phyloP scores from a whole-genome alignment of 1,140 invertebrate genomes.

The Temnothorax longispinosus region DNA sequence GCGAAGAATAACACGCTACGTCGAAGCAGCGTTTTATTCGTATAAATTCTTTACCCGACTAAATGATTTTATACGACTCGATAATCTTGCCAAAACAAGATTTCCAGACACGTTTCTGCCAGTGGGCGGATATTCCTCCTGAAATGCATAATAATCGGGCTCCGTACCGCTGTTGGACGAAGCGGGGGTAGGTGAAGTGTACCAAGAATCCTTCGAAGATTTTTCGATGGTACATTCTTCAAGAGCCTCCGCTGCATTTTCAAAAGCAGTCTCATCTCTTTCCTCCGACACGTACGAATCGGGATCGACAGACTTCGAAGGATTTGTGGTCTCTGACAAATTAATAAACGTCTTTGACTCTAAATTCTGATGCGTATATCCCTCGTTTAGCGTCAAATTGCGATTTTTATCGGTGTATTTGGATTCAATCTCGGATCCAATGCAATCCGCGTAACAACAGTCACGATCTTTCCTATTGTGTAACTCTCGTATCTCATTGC shows the following conservation, averaged over 20 bases:
- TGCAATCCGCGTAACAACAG: neutral
- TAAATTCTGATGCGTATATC: neutral
- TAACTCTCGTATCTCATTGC: neutral
- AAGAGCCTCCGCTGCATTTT: neutral
- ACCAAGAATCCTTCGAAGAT: slow-evolving; percentile 4
- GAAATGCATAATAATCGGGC: neutral
- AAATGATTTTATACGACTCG: slow-evolving; percentile 4
- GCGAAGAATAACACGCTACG: neutral
- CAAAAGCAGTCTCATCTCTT: neutral
- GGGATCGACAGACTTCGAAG: slow-evolving; percentile 35
- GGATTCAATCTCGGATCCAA: neutral
- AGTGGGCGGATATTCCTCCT: neutral
- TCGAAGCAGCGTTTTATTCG: slow-evolving; percentile 17
- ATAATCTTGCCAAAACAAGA: slow-evolving; percentile 24
- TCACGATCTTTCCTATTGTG: neutral
- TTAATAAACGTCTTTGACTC: neutral
- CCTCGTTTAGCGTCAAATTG: neutral
- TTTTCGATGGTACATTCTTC: slow-evolving; percentile 2
- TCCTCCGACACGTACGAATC: neutral
- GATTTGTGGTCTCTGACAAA: neutral
- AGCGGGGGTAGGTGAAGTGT: neutral
- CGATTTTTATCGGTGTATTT: neutral
- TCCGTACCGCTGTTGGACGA: neutral
- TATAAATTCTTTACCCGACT: slow-evolving; percentile 9
- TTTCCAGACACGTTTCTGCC: slow-evolving; percentile 10